Percentiles rank a stretch among this genome's conserved stretches.
Conservation (phyloP, 2,113 vertebrate genomes). For the Gavia stellata region DNA sequence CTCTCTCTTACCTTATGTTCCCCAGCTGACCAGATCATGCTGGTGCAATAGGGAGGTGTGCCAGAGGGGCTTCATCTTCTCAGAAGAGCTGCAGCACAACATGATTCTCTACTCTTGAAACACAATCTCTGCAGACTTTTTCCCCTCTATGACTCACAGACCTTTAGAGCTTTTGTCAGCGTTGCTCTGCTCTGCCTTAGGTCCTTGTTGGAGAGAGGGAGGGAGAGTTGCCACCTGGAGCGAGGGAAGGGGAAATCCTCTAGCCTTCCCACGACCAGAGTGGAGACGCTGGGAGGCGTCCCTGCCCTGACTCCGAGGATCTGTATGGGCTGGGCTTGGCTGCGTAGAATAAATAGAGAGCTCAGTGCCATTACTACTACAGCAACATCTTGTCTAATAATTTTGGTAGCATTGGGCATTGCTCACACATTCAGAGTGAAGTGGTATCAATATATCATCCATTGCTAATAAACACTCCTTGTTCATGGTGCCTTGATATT, state of each 20-base stretch:
- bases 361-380: neutral
- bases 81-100: neutral
- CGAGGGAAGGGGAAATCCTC: neutral
- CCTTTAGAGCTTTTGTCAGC: neutral
- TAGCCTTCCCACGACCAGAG: neutral
- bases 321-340: neutral
- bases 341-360: neutral
- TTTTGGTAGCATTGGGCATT: neutral
- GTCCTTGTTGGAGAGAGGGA: neutral
- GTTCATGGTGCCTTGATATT: neutral
- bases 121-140: neutral
- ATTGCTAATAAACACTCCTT: neutral
- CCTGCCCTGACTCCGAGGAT: neutral
- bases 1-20: neutral
- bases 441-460: neutral
- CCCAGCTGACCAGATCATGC: neutral
- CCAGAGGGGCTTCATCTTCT: neutral
- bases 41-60: neutral
- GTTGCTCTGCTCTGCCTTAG: neutral
- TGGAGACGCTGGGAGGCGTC: accelerated
- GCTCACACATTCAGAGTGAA: neutral
- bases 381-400: neutral
- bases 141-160: neutral
- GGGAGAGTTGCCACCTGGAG: neutral
- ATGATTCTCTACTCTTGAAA: neutral